Percentiles rank a stretch among this genome's conserved stretches.
Evolutionary conservation across 1,140 invertebrate genomes (phyloP).

Genomic region (Macrocentrus cingulum): DNA sequence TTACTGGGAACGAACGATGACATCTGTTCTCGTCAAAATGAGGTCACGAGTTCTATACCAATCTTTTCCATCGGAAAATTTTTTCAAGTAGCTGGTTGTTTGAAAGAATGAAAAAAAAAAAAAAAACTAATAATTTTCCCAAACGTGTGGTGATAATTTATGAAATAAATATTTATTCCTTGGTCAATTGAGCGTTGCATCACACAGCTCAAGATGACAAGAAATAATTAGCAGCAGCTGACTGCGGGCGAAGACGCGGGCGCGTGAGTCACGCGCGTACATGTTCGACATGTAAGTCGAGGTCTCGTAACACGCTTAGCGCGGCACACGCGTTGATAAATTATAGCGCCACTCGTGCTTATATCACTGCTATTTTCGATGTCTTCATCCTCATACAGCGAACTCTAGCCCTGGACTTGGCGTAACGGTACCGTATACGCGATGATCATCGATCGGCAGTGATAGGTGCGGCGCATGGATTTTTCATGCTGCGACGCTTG

Average conservation of each 20-base stretch:
- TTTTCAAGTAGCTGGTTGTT: too few species aligned
- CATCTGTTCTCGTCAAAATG: too few species aligned
- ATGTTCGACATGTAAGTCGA: slow-evolving; percentile 21
- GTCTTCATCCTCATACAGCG: slow-evolving; percentile 20
- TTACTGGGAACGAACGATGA: too few species aligned
- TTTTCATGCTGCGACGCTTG: background rate
- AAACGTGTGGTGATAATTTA: too few species aligned
- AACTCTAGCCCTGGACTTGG: background rate
- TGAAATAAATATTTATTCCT: too few species aligned
- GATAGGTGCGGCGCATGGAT: background rate
- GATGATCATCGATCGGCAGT: background rate
- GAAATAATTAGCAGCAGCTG: slow-evolving; percentile 36
- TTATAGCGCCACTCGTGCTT: slow-evolving; percentile 24
- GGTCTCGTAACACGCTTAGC: slow-evolving; percentile 21
- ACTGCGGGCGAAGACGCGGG: slow-evolving; percentile 25
- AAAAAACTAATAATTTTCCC: too few species aligned
- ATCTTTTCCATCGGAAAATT: too few species aligned
- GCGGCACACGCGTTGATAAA: slow-evolving; percentile 22
- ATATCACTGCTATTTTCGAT: slow-evolving; percentile 27
- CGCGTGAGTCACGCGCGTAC: slow-evolving; percentile 28
- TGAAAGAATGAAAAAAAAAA: too few species aligned
- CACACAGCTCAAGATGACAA: slow-evolving; percentile 26
- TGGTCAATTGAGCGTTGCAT: too few species aligned
- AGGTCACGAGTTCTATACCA: too few species aligned
- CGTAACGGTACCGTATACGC: background rate